Evolutionary conservation across 2,888 invertebrate genomes (phyloP).

Genomic region (Andricus curvator): DNA sequence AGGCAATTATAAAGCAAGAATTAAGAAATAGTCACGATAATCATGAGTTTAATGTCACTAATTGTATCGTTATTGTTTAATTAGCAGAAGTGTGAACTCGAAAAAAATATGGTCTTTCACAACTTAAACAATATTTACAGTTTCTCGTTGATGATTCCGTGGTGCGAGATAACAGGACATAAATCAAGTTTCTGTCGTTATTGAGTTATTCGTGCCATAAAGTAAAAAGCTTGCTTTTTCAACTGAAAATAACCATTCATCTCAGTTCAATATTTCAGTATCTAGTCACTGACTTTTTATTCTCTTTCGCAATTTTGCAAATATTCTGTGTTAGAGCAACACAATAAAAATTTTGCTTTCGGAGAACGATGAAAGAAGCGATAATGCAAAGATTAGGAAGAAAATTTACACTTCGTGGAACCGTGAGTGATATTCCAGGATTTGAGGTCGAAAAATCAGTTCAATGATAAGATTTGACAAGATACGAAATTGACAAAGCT

Average conservation of each 20-base stretch:
- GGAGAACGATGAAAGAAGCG: background rate
- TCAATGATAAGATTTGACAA: background rate
- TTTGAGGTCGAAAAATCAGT: conserved; percentile 4
- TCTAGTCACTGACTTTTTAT: background rate
- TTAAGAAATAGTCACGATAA: background rate
- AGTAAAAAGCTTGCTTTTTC: background rate
- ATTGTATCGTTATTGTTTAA: background rate
- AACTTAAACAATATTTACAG: background rate
- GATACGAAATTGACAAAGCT: background rate
- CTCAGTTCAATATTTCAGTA: background rate
- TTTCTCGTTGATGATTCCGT: conserved; percentile 5
- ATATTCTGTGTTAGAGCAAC: background rate
- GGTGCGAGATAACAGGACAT: conserved; percentile 1
- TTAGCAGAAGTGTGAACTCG: background rate
- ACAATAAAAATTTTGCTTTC: background rate
- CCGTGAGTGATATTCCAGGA: background rate
- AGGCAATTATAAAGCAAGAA: background rate
- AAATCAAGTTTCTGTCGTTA: conserved; percentile 23
- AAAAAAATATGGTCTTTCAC: background rate
- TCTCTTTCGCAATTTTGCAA: background rate
- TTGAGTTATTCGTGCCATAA: conserved; percentile 17
- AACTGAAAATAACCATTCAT: conserved; percentile 6
- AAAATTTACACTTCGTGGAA: background rate
- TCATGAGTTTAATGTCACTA: background rate
- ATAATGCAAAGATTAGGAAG: background rate